Percentiles rank a stretch among this genome's conserved stretches.
These are phyloP conservation scores for Xiphophorus birchmanni DNA, from an alignment of 2,797 vertebrate species.

Conservation along the genomic window DNA sequence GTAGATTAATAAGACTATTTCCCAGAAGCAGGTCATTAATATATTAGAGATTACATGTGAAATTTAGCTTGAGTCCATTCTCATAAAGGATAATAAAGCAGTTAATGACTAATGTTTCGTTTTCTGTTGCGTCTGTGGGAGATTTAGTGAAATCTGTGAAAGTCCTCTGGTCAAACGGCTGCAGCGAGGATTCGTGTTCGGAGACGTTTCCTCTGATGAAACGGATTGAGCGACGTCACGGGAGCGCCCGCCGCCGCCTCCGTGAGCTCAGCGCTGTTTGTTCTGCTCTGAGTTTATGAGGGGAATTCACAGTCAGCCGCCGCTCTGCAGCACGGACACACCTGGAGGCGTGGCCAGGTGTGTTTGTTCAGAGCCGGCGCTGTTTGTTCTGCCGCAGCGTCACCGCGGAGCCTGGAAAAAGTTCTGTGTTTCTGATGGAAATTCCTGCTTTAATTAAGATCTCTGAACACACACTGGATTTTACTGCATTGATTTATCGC, in stretches of 20 bases:
- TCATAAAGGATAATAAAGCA: background rate
- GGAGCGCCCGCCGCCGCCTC: background rate
- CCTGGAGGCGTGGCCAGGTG: slow-evolving; percentile 10
- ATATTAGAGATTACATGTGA: background rate
- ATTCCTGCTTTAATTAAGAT: slow-evolving; percentile 7
- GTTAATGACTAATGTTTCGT: background rate
- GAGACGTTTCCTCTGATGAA: background rate
- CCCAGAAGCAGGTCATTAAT: background rate
- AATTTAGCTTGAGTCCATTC: background rate
- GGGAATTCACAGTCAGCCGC: slow-evolving; percentile 40
- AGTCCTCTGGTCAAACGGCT: background rate
- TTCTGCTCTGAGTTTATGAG: background rate
- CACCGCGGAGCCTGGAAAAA: background rate
- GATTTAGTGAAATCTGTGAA: background rate
- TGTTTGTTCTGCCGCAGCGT: slow-evolving; percentile 25
- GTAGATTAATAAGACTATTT: background rate
- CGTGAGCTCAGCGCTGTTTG: slow-evolving; percentile 17
- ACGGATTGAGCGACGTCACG: background rate
- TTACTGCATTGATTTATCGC: background rate
- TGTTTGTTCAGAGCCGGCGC: slow-evolving; percentile 19
- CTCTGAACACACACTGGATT: background rate
- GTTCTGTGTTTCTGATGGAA: slow-evolving; percentile 4
- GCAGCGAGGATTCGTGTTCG: background rate
- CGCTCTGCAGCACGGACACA: background rate
- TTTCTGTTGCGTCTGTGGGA: background rate